Evolutionary conservation across 2,113 vertebrate genomes (phyloP), one percentile per base, ranked within the genome.

Genomic region (Megaleporinus macrocephalus): DNA sequence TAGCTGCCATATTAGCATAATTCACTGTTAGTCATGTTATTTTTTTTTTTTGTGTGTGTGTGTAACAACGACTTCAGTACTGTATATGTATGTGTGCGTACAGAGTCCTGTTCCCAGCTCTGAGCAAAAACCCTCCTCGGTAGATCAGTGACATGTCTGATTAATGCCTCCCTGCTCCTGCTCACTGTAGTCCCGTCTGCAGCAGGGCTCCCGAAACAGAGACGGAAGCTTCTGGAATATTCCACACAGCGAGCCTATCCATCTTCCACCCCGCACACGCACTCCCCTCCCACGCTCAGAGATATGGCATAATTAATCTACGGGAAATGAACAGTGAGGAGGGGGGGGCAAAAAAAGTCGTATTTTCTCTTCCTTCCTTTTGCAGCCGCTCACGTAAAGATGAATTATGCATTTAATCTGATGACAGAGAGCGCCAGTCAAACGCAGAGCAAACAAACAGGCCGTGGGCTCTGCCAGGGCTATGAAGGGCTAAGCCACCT

Each of bases 391-490:
- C 88, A 87, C 86, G 82, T 73, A 44, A 77, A 57, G 79, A 90
- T 89, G 85, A 90, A 90, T 91, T 89, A 88, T 86, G 84, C 78
- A 87, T 91, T 88, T 84, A 62, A 86, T 83, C 49, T 11, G 53
- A 88, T 90, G 89, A 90, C 84, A 86, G 87, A 90, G 81, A 81
- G 83, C 83, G 59, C 61, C 79, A 85, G 87, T 90, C 89, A 88
- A 66, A 79, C 30, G 66, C 47, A 49, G 87, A 83, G 84, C 84
- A 89, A 88, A 84, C 82, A 88, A 85, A 61, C 63, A 81, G 79
- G 79, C 76, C 70, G 59, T 84, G 79, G 5, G 66, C 59, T 66
- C 65, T 13, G 65, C 76, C 72, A 81, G 73, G 81, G 61, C 68
- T 44, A 26, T 61, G 70, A 53, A 71, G 26, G 16, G 72, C 51